Conservation (phyloP, 2,113 vertebrate genomes). For the Mus musculus region DNA sequence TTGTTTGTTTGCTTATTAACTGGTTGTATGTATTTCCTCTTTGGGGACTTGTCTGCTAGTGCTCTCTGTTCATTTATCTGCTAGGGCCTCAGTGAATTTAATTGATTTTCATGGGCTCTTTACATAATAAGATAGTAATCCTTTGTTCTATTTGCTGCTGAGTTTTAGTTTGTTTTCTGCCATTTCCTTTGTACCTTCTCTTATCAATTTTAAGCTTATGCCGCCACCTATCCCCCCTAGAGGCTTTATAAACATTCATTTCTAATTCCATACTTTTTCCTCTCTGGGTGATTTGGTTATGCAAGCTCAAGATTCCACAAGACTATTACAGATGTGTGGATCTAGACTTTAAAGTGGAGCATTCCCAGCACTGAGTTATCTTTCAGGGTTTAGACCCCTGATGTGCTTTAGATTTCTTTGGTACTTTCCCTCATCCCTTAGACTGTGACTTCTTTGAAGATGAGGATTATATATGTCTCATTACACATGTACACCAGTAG, state of each 20-base stretch:
- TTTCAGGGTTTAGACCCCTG: neutral
- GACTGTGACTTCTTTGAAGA: neutral
- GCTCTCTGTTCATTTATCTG: constrained; percentile 58
- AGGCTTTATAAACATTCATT: constrained; percentile 66
- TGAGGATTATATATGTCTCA: neutral
- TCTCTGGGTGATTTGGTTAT: constrained; percentile 18
- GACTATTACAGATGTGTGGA: neutral
- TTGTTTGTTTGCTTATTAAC: constrained; percentile 33
- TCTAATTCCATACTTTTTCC: constrained; percentile 43
- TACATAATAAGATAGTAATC: constrained; percentile 72
- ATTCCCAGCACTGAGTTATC: neutral
- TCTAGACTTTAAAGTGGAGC: neutral
- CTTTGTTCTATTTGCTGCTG: constrained; percentile 67
- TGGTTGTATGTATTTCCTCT: neutral
- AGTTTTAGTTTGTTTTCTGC: constrained; percentile 60
- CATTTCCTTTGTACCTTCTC: constrained; percentile 62
- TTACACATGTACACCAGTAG: neutral
- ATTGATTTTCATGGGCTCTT: constrained; percentile 65
- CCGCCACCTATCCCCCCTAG: constrained; percentile 32
- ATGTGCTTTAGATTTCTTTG: neutral
- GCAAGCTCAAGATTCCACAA: neutral
- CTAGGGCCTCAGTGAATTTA: constrained; percentile 62
- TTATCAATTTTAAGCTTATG: constrained; percentile 52
- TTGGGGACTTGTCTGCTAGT: constrained; percentile 40
- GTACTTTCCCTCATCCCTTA: neutral